Conservation (phyloP, 2,797 vertebrate species). For the Centroberyx gerrardi region DNA sequence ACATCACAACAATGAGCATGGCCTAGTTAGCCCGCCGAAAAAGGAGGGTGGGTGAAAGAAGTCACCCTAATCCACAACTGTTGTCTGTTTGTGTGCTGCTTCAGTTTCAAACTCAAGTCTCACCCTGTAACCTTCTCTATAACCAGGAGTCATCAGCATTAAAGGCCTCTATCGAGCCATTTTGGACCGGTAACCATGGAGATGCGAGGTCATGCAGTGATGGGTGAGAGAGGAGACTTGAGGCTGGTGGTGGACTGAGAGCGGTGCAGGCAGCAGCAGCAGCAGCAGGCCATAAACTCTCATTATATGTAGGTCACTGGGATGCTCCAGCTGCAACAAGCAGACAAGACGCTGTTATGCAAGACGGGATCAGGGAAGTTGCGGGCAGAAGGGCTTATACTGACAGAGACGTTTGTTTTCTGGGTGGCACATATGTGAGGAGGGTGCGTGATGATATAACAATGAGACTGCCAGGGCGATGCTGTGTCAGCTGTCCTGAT, state of each 20-base stretch:
- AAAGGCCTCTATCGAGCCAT: conserved; percentile 65
- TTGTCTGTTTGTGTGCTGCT: conserved; percentile 30
- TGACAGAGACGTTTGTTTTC: conserved; percentile 65
- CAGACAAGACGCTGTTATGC: conserved; percentile 82
- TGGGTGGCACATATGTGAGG: conserved; percentile 55
- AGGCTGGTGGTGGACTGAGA: conserved; percentile 72
- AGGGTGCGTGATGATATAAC: conserved; percentile 50
- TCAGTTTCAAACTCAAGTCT: conserved; percentile 43
- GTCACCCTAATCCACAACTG: conserved; percentile 75
- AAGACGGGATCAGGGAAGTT: conserved; percentile 68
- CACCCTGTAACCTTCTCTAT: conserved; percentile 40
- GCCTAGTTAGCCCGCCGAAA: conserved; percentile 69
- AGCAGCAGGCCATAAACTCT: conserved; percentile 75
- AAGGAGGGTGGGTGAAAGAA: conserved; percentile 57
- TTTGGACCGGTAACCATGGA: conserved; percentile 84
- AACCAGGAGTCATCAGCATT: conserved; percentile 46
- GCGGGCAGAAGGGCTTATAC: conserved; percentile 59
- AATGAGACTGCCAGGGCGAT: conserved; percentile 49
- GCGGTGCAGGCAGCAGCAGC: conserved; percentile 70
- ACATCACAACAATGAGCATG: conserved; percentile 76
- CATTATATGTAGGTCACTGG: conserved; percentile 86
- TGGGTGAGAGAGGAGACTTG: conserved; percentile 70
- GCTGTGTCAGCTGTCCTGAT: conserved; percentile 46
- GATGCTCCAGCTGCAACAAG: conserved; percentile 81
- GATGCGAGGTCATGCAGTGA: conserved; percentile 80